These are phyloP conservation scores for Brachypodius melanocephalos DNA, from an alignment of 2,113 vertebrate species.

Conservation along the genomic window DNA sequence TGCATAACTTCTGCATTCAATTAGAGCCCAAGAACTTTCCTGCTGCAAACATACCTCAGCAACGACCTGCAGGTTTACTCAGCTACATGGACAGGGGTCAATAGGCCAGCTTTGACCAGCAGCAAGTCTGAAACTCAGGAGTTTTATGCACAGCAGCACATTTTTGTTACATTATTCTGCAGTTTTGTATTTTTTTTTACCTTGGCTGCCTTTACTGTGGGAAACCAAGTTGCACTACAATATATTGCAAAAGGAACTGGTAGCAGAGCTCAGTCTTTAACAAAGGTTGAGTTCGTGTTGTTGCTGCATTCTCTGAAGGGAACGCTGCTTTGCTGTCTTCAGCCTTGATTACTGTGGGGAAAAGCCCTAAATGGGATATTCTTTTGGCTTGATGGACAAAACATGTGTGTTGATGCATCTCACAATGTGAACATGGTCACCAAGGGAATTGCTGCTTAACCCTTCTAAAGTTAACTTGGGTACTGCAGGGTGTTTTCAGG, in stretches of 20 bases:
- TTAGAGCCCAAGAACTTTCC: background rate
- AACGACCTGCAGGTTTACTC: background rate
- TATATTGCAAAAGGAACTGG: background rate
- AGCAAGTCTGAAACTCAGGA: background rate
- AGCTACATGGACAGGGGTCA: background rate
- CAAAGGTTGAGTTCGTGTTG: background rate
- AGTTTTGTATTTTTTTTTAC: background rate
- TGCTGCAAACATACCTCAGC: background rate
- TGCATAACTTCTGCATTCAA: background rate
- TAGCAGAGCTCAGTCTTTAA: background rate
- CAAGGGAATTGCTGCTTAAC: slow-evolving; percentile 24
- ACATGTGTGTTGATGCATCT: slow-evolving; percentile 23
- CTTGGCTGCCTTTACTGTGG: background rate
- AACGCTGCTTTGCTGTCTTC: slow-evolving; percentile 5
- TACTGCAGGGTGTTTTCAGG: background rate
- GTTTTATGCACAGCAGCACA: background rate
- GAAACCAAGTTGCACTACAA: background rate
- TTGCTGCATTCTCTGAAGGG: slow-evolving; percentile 15
- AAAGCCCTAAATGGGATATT: slow-evolving; percentile 30
- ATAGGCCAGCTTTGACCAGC: background rate
- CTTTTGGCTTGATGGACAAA: slow-evolving; percentile 39
- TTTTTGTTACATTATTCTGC: background rate
- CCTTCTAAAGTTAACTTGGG: background rate
- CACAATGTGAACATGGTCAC: background rate
- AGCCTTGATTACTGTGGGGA: slow-evolving; percentile 51